phyloP scores from a whole-genome alignment of 2,888 invertebrate genomes.

The Panzeria rudis region DNA sequence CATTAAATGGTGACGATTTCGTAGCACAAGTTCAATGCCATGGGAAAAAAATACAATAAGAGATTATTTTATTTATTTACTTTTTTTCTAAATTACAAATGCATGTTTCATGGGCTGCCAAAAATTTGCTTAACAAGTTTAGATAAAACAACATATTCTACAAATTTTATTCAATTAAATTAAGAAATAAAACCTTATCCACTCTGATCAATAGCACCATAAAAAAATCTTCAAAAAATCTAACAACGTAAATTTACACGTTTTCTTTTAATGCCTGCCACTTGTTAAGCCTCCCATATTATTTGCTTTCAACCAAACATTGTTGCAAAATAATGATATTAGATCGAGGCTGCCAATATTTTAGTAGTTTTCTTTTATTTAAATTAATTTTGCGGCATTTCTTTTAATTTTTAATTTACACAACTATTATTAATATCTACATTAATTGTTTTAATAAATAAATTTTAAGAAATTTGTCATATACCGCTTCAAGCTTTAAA shows the following conservation, averaged over 20 bases:
- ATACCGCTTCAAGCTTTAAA: neutral
- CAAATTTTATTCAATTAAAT: neutral
- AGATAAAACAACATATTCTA: neutral
- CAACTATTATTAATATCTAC: slow-evolving; percentile 9
- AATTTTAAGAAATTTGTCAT: neutral
- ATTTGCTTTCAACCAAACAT: neutral
- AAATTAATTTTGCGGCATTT: slow-evolving; percentile 13
- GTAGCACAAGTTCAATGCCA: slow-evolving; percentile 7
- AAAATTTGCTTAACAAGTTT: neutral
- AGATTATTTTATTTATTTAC: neutral
- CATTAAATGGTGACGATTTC: neutral
- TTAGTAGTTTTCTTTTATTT: neutral
- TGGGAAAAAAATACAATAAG: neutral
- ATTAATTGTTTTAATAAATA: slow-evolving; percentile 5
- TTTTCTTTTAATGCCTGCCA: neutral
- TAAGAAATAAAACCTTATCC: too few species aligned
- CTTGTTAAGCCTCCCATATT: neutral
- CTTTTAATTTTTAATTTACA: slow-evolving; percentile 11
- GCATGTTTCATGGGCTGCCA: neutral
- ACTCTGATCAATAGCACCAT: too few species aligned
- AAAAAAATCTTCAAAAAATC: too few species aligned
- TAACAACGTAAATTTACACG: neutral
- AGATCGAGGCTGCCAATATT: neutral
- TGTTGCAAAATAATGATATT: neutral
- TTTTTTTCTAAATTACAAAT: neutral